A percentile compares a stretch with the other conserved stretches of the same genome.
phyloP scores from a whole-genome alignment of 2,797 vertebrate species.

The Gadopsis bispinosus region DNA sequence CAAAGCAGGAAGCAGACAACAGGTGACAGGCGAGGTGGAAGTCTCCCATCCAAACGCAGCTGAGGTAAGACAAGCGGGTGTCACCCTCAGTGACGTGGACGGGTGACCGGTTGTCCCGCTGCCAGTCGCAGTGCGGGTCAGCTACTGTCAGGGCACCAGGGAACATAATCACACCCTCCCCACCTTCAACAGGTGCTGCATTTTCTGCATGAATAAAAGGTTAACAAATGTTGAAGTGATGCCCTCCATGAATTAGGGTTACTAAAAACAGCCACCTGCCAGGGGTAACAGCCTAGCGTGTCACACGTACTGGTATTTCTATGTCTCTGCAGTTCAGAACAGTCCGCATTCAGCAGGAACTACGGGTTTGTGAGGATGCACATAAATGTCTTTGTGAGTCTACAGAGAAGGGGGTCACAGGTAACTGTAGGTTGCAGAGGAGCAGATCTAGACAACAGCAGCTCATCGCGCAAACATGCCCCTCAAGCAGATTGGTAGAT shows the following conservation, averaged over 20 bases:
- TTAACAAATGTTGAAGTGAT: background rate
- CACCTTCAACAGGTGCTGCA: background rate
- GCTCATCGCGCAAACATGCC: background rate
- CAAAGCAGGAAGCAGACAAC: slow-evolving; percentile 30
- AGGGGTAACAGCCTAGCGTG: background rate
- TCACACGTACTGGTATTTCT: background rate
- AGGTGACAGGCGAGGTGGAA: slow-evolving; percentile 8
- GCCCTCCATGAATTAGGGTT: background rate
- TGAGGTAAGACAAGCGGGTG: slow-evolving; percentile 12
- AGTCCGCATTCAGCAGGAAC: background rate
- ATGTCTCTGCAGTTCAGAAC: background rate
- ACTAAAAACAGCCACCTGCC: background rate
- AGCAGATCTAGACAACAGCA: background rate
- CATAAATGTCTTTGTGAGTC: background rate
- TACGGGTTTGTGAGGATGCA: background rate
- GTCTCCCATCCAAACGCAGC: slow-evolving; percentile 16
- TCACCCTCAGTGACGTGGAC: slow-evolving; percentile 22
- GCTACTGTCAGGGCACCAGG: slow-evolving; percentile 51
- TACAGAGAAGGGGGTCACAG: background rate
- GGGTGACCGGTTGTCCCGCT: slow-evolving; percentile 35
- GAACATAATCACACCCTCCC: too few species aligned
- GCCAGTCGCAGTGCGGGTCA: slow-evolving; percentile 43
- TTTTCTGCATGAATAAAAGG: background rate
- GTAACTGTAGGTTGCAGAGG: background rate
- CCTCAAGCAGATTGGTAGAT: background rate